A percentile compares a stretch with the other conserved stretches of the same genome.
Evolutionary conservation across 2,113 vertebrate genomes (phyloP).

Genomic region (Vulpes vulpes): DNA sequence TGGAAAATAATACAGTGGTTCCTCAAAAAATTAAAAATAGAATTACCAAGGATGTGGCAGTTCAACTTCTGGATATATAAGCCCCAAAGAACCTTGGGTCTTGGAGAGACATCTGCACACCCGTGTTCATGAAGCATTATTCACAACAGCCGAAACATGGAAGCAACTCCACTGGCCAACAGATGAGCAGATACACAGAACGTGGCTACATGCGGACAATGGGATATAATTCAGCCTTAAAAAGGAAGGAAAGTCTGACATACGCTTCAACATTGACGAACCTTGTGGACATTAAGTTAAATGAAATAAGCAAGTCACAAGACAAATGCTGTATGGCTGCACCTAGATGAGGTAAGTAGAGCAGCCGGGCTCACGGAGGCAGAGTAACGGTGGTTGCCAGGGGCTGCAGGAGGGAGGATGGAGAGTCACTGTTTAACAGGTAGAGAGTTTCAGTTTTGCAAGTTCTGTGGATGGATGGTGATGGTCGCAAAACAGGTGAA

Average conservation of each 20-base stretch:
- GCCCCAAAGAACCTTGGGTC: background rate
- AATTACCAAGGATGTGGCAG: background rate
- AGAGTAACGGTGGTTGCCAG: background rate
- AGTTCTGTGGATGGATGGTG: background rate
- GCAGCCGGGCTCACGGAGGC: background rate
- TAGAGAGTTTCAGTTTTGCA: background rate
- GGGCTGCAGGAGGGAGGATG: background rate
- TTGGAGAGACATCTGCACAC: background rate
- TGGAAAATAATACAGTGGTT: background rate
- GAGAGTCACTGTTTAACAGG: background rate
- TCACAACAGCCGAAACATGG: background rate
- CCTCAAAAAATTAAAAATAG: conserved; percentile 28
- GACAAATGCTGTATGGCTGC: background rate
- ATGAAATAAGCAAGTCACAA: conserved; percentile 24
- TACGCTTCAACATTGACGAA: background rate
- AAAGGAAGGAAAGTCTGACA: conserved; percentile 30
- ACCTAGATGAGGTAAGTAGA: background rate
- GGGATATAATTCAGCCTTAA: background rate
- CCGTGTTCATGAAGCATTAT: background rate
- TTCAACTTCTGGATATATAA: background rate
- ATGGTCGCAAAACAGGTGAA: background rate
- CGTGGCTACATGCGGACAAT: background rate
- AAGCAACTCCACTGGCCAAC: background rate
- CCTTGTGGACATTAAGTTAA: background rate
- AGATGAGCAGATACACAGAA: background rate